These are phyloP conservation scores for Laothoe populi DNA, from an alignment of 2,888 invertebrate species.

Conservation along the genomic window DNA sequence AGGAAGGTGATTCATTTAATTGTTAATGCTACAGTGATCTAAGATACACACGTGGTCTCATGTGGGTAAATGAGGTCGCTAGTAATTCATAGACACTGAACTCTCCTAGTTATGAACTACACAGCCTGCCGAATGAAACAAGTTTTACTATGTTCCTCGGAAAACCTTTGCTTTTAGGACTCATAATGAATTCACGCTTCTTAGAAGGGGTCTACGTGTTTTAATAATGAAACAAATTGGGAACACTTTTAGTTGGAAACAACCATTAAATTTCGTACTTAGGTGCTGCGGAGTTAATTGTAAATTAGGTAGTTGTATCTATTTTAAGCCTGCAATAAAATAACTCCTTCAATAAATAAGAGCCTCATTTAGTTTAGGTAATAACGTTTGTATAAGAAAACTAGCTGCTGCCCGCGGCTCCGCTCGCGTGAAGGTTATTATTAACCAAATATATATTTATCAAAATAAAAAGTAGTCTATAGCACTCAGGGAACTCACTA, in stretches of 20 bases:
- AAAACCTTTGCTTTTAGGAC: constrained; percentile 52
- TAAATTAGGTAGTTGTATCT: background rate
- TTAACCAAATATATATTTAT: no score
- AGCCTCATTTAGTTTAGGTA: background rate
- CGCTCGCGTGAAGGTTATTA: no score
- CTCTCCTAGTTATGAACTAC: constrained; percentile 62
- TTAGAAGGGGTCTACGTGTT: constrained; percentile 39
- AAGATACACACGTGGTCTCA: constrained; percentile 58
- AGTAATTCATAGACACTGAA: constrained; percentile 75
- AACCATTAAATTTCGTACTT: constrained; percentile 12
- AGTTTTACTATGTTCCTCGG: constrained; percentile 51
- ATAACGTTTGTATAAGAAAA: no score
- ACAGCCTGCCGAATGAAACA: constrained; percentile 46
- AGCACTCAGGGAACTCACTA: no score
- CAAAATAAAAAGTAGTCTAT: no score
- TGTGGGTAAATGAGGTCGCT: constrained; percentile 79
- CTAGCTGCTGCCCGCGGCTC: no score
- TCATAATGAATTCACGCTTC: constrained; percentile 47
- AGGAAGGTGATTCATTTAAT: constrained; percentile 65
- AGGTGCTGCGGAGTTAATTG: constrained; percentile 4
- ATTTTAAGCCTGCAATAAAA: background rate
- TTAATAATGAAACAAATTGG: constrained; percentile 41
- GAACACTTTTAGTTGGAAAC: constrained; percentile 30
- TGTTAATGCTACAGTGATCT: constrained; percentile 74
- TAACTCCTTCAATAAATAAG: background rate